phyloP scores from a whole-genome alignment of 2,797 vertebrate species.

The Propithecus deckenii region DNA sequence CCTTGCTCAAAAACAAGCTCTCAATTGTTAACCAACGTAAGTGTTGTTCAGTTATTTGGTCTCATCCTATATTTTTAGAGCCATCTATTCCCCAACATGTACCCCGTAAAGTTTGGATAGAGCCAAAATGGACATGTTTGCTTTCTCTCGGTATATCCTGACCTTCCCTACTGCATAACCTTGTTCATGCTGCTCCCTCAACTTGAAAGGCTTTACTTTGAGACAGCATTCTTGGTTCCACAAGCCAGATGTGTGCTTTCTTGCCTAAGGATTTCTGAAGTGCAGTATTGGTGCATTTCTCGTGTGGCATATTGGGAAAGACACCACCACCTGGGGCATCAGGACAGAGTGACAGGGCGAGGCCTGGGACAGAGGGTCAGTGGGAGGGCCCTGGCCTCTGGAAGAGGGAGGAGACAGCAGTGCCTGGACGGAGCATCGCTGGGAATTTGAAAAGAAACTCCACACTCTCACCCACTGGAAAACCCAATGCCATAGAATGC shows the following conservation, averaged over 20 bases:
- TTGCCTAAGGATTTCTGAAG: not conserved
- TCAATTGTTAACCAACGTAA: not conserved
- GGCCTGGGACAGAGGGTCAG: not conserved
- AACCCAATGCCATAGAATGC: not conserved
- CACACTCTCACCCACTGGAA: not conserved
- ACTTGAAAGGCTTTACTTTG: not conserved
- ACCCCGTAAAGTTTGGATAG: not conserved
- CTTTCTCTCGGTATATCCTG: not conserved
- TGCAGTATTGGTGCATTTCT: not conserved
- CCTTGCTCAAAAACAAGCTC: slow-evolving; percentile 41
- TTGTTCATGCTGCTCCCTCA: not conserved
- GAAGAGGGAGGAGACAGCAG: not conserved
- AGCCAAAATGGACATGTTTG: not conserved
- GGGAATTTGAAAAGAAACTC: not conserved
- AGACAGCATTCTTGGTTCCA: not conserved
- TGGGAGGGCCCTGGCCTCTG: not conserved
- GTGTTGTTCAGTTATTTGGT: not conserved
- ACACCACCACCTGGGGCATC: not conserved
- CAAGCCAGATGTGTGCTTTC: not conserved
- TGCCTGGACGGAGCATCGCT: not conserved
- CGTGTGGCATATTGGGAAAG: not conserved
- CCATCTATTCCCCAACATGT: not conserved
- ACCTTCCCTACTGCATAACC: not conserved
- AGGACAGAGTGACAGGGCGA: not conserved
- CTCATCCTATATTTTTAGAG: not conserved